These are phyloP conservation scores for Cyprinodon brontotheroides DNA, from an alignment of 2,113 vertebrate genomes.

Conservation along the genomic window DNA sequence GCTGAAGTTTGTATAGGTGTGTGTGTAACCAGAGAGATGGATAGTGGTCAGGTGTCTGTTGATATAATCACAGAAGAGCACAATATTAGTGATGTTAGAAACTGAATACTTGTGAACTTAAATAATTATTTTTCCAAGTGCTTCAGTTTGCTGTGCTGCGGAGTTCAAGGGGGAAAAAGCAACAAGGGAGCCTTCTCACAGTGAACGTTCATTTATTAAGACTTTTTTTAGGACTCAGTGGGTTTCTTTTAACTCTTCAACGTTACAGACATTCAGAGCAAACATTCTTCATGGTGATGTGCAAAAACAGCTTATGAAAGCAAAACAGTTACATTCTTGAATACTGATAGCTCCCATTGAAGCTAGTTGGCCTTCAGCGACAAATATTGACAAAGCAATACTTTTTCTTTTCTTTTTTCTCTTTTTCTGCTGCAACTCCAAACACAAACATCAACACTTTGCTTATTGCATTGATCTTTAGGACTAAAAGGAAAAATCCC, in stretches of 20 bases:
- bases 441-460: constrained; percentile 31
- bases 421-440: constrained; percentile 3
- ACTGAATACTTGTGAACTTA: background rate
- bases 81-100: background rate
- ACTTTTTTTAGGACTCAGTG: constrained; percentile 40
- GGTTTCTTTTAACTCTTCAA: constrained; percentile 34
- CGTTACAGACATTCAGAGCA: constrained; percentile 57
- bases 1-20: constrained; percentile 8
- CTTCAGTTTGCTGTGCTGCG: background rate
- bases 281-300: constrained; percentile 67
- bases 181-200: constrained; percentile 38
- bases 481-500: constrained; percentile 4
- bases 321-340: constrained; percentile 50
- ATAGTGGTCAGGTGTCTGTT: constrained; percentile 8
- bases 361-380: background rate
- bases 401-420: background rate
- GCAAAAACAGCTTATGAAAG: constrained; percentile 60
- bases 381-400: background rate
- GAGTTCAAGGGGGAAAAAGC: background rate
- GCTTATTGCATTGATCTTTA: constrained; percentile 37
- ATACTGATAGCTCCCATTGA: constrained; percentile 9
- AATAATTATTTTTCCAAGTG: background rate
- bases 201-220: constrained; percentile 73
- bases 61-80: background rate
- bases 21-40: constrained; percentile 9